phyloP scores from a whole-genome alignment of 2,113 vertebrate genomes.

The Psittacula cyanocephala region DNA sequence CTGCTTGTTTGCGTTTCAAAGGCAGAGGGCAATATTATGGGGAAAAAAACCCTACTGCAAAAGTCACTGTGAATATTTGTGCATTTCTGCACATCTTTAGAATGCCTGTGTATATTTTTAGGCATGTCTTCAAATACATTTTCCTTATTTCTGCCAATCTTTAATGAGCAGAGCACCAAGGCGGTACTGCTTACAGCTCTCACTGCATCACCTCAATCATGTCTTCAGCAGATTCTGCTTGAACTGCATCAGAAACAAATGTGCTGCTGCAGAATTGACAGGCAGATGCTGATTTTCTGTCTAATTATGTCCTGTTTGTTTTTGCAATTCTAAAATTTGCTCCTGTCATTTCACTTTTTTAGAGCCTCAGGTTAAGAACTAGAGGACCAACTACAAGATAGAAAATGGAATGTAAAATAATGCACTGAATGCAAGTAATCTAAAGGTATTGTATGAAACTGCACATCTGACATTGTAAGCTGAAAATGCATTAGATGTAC shows the following conservation, averaged over 20 bases:
- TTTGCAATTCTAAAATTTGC: slow-evolving; percentile 1
- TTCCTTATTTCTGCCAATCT: not conserved
- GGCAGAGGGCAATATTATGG: not conserved
- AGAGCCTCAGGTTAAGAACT: not conserved
- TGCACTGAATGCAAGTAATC: slow-evolving; percentile 36
- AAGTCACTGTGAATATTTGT: not conserved
- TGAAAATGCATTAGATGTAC: not conserved
- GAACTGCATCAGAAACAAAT: not conserved
- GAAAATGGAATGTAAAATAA: not conserved
- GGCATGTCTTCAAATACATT: not conserved
- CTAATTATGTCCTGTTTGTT: slow-evolving; percentile 23
- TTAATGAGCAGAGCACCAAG: not conserved
- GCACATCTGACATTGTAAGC: not conserved
- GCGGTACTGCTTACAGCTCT: not conserved
- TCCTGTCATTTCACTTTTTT: not conserved
- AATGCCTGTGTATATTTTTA: not conserved
- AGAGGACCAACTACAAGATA: not conserved
- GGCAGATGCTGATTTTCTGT: slow-evolving; percentile 6
- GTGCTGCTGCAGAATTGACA: not conserved
- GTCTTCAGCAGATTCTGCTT: not conserved
- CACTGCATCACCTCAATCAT: not conserved
- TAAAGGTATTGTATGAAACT: slow-evolving; percentile 35
- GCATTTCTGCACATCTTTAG: not conserved
- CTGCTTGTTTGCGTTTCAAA: not conserved
- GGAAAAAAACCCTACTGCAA: fast-evolving